Base-by-base conservation (phyloP, 2,797 vertebrate genomes). In the Pteronotus mesoamericanus region DNA sequence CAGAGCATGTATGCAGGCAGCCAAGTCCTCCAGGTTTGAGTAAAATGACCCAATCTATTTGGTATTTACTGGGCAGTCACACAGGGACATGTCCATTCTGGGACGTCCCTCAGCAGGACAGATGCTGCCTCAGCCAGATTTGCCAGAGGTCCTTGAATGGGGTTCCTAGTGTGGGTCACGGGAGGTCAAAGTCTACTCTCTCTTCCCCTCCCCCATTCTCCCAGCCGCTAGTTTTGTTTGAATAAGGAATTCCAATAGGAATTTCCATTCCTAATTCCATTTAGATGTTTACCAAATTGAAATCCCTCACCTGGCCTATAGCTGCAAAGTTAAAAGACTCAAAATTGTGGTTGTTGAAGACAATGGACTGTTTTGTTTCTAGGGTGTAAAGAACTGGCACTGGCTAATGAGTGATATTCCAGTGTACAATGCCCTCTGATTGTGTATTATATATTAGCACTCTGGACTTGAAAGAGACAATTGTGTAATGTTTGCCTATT, bases 11-110 rank as follows among this genome's bases (percentile, higher is more conserved):
- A 64, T 48, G 37, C 29, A 57, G 84, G 96, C 94, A 69, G 98
- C 97, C 98, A 98, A 98, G 95, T 91, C 91, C 93, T 94, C 92
- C 95, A 97, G 97, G 97, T 98, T 96, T 97, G 96, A 97, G 89
- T 96, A 96, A 91, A 96, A 96, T 97, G 96, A 98, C 95, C 95
- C 96, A 97, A 96, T 95, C 88, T 46, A 64, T 95, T 90, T 98
- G 98, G 97, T 97, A 98, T 98, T 97, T 86, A 71, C 77, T 96
- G 96, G 74, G 87, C 94, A 98, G 97, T 97, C 97, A 97, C 94
- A 93, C 53, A 92, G 97, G 97, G 98, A 97, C 97, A 95, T 96
- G 94, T 93, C 95, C 96, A 82, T 97, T 96, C 94, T 92, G 84
- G 94, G 91, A 97, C 97, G 91, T 97, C 95, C 94, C 97, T 97